Conservation (phyloP, 2,113 vertebrate species). For the Oreochromis aureus region DNA sequence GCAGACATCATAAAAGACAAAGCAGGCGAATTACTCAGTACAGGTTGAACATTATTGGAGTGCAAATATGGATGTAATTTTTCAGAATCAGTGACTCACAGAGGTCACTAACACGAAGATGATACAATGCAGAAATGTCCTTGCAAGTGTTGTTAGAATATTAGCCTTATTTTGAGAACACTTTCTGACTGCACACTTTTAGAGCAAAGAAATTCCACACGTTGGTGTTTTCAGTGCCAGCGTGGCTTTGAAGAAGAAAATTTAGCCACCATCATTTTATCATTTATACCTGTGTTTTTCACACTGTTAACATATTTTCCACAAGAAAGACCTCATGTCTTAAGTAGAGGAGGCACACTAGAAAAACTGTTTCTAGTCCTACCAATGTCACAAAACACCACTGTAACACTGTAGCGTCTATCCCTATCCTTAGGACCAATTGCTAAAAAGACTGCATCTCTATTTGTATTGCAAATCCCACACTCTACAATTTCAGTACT, state of each 20-base stretch:
- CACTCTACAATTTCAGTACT: background rate
- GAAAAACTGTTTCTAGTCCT: background rate
- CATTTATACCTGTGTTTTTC: background rate
- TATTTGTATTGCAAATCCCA: background rate
- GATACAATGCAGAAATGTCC: background rate
- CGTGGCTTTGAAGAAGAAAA: background rate
- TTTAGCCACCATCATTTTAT: background rate
- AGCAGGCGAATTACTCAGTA: background rate
- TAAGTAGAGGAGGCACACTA: background rate
- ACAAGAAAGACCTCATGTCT: background rate
- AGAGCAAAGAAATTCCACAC: background rate
- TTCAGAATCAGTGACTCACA: accelerated
- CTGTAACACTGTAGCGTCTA: background rate
- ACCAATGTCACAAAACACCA: background rate
- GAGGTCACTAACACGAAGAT: background rate
- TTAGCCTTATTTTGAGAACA: background rate
- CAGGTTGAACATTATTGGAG: background rate
- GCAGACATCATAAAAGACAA: background rate
- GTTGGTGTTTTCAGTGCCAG: background rate
- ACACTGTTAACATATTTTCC: background rate
- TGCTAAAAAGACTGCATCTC: background rate
- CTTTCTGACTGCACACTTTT: background rate
- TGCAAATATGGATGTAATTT: background rate
- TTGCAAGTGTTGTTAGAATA: background rate
- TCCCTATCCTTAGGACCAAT: background rate